phyloP scores from a whole-genome alignment of 2,888 invertebrate genomes.

The Deladenus siricidicola region DNA sequence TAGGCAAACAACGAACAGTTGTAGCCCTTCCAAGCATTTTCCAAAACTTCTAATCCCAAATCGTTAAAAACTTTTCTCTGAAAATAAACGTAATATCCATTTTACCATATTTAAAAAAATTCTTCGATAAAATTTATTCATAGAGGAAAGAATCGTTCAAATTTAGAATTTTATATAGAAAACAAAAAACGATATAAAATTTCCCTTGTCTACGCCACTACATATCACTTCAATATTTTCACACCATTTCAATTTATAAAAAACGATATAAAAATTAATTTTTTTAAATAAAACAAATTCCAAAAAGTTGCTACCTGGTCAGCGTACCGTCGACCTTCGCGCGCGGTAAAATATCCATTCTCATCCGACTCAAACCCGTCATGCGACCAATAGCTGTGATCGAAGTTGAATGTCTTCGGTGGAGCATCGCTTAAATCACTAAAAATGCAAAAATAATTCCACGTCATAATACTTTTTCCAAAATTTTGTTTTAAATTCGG shows the following conservation, averaged over 20 bases:
- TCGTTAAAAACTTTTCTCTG: conserved; percentile 59
- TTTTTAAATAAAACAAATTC: neutral
- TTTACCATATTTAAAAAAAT: conserved; percentile 1
- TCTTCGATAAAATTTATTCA: too few relatives aligned
- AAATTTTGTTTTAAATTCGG: too few relatives aligned
- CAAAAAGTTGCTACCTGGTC: conserved; percentile 56
- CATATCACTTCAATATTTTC: too few relatives aligned
- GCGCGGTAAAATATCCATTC: conserved; percentile 56
- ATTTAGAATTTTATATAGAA: too few relatives aligned
- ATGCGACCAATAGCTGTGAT: conserved; percentile 61
- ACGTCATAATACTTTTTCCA: neutral
- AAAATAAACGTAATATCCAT: conserved; percentile 10
- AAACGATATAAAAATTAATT: too few relatives aligned
- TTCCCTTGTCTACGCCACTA: too few relatives aligned
- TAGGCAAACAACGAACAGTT: conserved; percentile 61
- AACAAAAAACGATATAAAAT: too few relatives aligned
- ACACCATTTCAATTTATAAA: too few relatives aligned
- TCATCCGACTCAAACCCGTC: conserved; percentile 57
- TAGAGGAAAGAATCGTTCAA: too few relatives aligned
- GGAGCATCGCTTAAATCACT: conserved; percentile 56
- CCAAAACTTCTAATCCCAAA: conserved; percentile 58
- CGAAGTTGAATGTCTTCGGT: conserved; percentile 58
- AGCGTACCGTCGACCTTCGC: conserved; percentile 54
- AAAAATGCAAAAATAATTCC: conserved; percentile 3
- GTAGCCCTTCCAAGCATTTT: conserved; percentile 59